Conservation (phyloP, 2,113 vertebrate genomes). For the Scomber colias region DNA sequence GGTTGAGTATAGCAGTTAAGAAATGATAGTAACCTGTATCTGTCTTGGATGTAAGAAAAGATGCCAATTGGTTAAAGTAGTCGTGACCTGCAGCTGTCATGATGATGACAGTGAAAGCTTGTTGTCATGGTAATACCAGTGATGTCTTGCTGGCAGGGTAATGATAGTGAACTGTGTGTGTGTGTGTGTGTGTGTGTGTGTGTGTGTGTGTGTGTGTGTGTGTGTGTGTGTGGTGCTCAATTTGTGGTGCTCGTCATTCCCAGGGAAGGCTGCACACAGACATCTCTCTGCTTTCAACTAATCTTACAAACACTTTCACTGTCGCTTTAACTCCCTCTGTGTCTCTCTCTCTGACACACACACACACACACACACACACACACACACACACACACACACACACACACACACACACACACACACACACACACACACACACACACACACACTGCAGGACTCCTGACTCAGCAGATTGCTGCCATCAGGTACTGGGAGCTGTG, state of each 20-base stretch:
- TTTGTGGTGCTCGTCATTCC: conserved; percentile 66
- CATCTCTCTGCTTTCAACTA: conserved; percentile 38
- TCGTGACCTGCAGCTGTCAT: conserved; percentile 58
- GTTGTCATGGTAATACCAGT: conserved; percentile 71
- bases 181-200: conserved; percentile 16
- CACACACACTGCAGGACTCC: conserved; percentile 37
- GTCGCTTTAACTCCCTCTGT: conserved; percentile 26
- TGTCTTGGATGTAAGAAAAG: not conserved
- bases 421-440: conserved; percentile 17
- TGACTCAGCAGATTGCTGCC: conserved; percentile 77
- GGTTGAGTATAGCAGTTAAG: not conserved
- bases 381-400: conserved; percentile 13
- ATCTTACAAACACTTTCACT: conserved; percentile 51
- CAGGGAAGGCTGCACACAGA: conserved; percentile 38
- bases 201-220: too few species aligned
- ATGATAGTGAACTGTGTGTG: conserved; percentile 59
- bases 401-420: conserved; percentile 19
- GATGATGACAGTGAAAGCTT: conserved; percentile 48
- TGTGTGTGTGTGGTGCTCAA: not conserved
- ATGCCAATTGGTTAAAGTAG: conserved; percentile 22
- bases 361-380: conserved; percentile 14
- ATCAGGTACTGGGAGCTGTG: conserved; percentile 70
- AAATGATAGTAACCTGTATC: not conserved
- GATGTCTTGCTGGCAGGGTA: conserved; percentile 57
- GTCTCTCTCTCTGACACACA: conserved; percentile 21